Conservation (phyloP, 2,888 invertebrate genomes). For the Epiblema foenella region DNA sequence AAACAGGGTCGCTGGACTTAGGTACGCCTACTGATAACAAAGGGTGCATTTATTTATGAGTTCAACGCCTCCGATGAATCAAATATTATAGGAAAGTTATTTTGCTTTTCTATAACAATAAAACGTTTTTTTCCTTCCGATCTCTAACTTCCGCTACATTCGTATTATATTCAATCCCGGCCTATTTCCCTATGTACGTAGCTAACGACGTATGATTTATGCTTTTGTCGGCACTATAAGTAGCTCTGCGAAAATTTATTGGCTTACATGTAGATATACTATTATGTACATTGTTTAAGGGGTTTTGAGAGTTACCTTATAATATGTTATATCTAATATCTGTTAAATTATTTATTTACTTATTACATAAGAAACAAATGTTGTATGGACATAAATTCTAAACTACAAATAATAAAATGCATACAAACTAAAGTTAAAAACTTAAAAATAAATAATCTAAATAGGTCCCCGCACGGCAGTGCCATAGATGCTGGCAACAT, state of each 20-base stretch:
- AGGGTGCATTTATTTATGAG: slow-evolving; percentile 45
- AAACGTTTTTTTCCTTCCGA: slow-evolving; percentile 46
- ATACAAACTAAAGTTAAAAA: no score
- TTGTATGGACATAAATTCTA: no score
- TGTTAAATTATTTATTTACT: no score
- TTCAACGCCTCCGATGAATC: slow-evolving; percentile 45
- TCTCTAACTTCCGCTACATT: slow-evolving; percentile 44
- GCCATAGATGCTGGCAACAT: no score
- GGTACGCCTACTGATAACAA: slow-evolving; percentile 24
- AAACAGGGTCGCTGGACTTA: slow-evolving; percentile 27
- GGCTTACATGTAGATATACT: background rate
- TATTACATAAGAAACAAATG: no score
- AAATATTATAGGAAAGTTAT: slow-evolving; percentile 44
- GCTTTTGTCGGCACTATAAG: slow-evolving; percentile 1
- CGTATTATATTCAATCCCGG: slow-evolving; percentile 46
- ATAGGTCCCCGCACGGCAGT: no score
- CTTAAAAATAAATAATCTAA: no score
- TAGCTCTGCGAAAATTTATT: slow-evolving; percentile 1
- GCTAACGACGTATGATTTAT: background rate
- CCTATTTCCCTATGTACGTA: slow-evolving; percentile 2
- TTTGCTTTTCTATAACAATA: slow-evolving; percentile 43
- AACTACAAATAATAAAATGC: no score
- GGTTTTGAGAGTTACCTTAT: no score
- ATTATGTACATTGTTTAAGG: background rate
- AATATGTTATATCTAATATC: no score